Evolutionary conservation across 2,113 vertebrate genomes (phyloP).

Genomic region (Chloebia gouldiae): DNA sequence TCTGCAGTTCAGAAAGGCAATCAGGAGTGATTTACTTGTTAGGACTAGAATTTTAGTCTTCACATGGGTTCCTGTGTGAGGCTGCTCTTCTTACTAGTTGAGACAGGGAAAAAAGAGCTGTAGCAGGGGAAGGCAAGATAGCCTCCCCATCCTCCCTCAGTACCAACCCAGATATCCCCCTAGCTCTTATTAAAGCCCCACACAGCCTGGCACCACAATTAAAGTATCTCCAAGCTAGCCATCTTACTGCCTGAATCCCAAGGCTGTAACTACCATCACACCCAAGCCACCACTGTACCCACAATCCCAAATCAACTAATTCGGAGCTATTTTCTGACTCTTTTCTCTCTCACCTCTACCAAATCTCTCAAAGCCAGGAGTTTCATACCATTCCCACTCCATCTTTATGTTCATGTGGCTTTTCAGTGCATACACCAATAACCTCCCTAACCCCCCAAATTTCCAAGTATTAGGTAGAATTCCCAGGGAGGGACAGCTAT

Average conservation of each 20-base stretch:
- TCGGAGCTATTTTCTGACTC: background rate
- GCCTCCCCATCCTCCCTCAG: background rate
- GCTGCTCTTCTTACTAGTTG: background rate
- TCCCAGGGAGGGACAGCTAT: background rate
- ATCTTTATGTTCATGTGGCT: background rate
- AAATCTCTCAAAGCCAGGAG: background rate
- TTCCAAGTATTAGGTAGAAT: background rate
- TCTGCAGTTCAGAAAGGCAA: background rate
- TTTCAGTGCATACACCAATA: background rate
- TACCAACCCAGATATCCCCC: background rate
- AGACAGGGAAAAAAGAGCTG: background rate
- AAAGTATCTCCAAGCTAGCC: background rate
- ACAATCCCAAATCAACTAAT: background rate
- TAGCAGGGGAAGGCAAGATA: background rate
- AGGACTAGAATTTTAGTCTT: background rate
- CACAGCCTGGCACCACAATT: background rate
- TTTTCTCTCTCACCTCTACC: background rate
- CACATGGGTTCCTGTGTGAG: background rate
- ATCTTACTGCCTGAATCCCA: background rate
- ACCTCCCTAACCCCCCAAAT: rapidly evolving
- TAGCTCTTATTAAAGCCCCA: background rate
- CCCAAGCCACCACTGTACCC: background rate
- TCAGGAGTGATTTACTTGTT: background rate
- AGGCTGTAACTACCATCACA: background rate
- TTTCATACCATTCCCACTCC: background rate